Conservation (phyloP, 2,888 invertebrate species). For the Sesamia inferens region DNA sequence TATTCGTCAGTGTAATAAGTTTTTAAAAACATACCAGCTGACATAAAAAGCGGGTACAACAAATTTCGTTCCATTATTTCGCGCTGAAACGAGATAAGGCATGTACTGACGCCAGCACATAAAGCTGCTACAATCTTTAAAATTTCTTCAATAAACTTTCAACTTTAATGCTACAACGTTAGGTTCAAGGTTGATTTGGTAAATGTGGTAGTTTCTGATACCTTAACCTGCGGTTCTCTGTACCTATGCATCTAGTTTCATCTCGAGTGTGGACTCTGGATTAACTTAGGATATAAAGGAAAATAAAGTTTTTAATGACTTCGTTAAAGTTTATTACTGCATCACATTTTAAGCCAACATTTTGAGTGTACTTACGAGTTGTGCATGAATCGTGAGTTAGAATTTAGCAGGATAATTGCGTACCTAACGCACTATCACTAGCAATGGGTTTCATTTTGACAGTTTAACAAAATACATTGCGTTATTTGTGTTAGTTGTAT, state of each 20-base stretch:
- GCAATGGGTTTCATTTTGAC: too few relatives aligned
- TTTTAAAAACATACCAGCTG: background rate
- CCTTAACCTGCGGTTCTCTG: too few relatives aligned
- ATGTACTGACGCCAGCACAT: constrained; percentile 6
- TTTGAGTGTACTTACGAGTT: background rate
- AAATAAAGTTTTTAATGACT: background rate
- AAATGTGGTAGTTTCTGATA: too few relatives aligned
- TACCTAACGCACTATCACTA: too few relatives aligned
- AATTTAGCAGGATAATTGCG: background rate
- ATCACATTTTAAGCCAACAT: background rate
- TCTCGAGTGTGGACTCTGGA: background rate
- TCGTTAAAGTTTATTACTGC: background rate
- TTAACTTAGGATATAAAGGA: constrained; percentile 5
- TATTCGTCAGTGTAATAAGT: background rate
- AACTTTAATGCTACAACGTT: too few relatives aligned
- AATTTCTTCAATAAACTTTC: too few relatives aligned
- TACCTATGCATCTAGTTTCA: background rate
- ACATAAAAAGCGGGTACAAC: background rate
- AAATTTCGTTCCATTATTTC: constrained; percentile 18
- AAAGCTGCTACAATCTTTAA: too few relatives aligned
- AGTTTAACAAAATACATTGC: too few relatives aligned
- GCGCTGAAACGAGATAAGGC: constrained; percentile 28
- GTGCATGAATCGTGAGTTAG: background rate
- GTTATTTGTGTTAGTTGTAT: too few relatives aligned
- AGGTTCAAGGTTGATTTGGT: too few relatives aligned